Percentiles rank a stretch among this genome's conserved stretches.
These are phyloP conservation scores for Empidonax traillii DNA, from an alignment of 2,113 vertebrate species.

Conservation along the genomic window DNA sequence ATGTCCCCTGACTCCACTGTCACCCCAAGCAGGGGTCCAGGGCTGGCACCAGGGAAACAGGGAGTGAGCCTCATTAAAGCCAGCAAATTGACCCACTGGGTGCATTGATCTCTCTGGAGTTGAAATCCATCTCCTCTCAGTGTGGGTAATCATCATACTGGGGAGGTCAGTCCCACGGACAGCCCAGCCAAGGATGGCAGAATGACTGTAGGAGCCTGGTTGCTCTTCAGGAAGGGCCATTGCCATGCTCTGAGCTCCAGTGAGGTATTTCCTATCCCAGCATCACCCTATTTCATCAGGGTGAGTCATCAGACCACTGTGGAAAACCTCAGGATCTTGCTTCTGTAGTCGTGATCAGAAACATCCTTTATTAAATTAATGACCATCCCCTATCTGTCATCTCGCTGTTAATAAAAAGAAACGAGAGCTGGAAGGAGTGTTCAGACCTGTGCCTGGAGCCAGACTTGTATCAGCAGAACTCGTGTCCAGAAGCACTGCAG, in stretches of 20 bases:
- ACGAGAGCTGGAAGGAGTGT: background rate
- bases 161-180: background rate
- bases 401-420: background rate
- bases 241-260: background rate
- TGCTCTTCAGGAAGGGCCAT: background rate
- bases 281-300: background rate
- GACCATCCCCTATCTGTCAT: background rate
- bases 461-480: background rate
- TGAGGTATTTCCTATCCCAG: background rate
- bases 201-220: background rate
- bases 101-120: background rate
- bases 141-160: fast-evolving
- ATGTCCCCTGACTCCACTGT: fast-evolving
- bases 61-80: background rate
- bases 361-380: constrained; percentile 26
- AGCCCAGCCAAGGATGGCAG: background rate
- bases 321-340: background rate
- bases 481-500: background rate
- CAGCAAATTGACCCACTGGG: background rate
- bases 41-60: background rate
- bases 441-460: background rate
- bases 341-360: constrained; percentile 14
- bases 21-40: background rate
- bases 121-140: background rate
- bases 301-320: constrained; percentile 31